A percentile compares a stretch with the other conserved stretches of the same genome.
These are phyloP conservation scores for Unio pictorum DNA, from an alignment of 2,888 invertebrate genomes.

Conservation along the genomic window DNA sequence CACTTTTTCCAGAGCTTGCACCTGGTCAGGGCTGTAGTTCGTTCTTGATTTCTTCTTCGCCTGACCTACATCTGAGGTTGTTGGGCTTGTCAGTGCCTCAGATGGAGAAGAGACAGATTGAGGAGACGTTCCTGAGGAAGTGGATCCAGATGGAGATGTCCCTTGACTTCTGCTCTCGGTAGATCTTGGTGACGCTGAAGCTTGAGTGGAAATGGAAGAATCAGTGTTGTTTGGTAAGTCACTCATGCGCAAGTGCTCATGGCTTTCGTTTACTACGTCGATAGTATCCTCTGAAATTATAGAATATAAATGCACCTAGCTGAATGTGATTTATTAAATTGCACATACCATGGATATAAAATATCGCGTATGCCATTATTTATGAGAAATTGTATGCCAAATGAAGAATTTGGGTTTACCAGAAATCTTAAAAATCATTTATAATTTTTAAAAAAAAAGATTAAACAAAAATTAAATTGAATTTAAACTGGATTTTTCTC, in stretches of 20 bases:
- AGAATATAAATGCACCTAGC: too few species aligned
- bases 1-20: slow-evolving; percentile 42
- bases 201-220: slow-evolving; percentile 38
- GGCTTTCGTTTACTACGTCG: slow-evolving; percentile 34
- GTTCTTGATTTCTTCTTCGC: slow-evolving; percentile 46
- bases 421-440: too few species aligned
- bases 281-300: slow-evolving; percentile 9
- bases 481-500: too few species aligned
- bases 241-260: slow-evolving; percentile 18
- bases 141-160: slow-evolving; percentile 26
- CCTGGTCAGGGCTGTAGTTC: slow-evolving; percentile 48
- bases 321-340: too few species aligned
- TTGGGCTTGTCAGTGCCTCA: slow-evolving; percentile 26
- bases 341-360: too few species aligned
- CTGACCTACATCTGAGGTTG: slow-evolving; percentile 13
- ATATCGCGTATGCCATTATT: too few species aligned
- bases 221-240: slow-evolving; percentile 33
- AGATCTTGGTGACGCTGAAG: slow-evolving; percentile 31
- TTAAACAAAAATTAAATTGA: too few species aligned
- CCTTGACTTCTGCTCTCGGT: slow-evolving; percentile 16
- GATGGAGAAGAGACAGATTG: slow-evolving; percentile 11
- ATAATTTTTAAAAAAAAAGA: too few species aligned
- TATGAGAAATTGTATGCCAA: too few species aligned
- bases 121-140: slow-evolving; percentile 22
- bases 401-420: too few species aligned